Base-by-base conservation (phyloP, 1,140 invertebrate genomes). In the Centruroides vittatus region DNA sequence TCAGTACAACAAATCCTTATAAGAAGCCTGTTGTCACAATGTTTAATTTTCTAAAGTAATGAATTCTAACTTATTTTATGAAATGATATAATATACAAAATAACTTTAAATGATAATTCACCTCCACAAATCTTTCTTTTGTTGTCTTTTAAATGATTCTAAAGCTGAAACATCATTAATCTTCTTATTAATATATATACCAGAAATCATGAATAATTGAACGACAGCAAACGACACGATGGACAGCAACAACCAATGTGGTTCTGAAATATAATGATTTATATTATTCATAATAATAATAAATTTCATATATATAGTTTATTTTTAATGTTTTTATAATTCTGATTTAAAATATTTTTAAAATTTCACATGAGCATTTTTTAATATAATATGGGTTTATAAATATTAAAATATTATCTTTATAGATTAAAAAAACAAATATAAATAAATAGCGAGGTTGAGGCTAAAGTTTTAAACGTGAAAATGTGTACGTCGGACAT, bases 161-260 rank as follows among this genome's bases (percentile, higher is more conserved):
- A 73, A 67, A 57, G 72, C 73, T 64, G 71, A 70, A 49, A 77
- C 74, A 66, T 73, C 74, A 68, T 75, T 78, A 10, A 74, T 71
- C 53, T 74, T 71, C 13, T 74, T 72, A 12, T 76, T 78, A n/a
- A 80, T 74, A 67, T 76, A 78, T 36, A 79, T 71, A 13, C 76
- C 78, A 58, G 78, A 75, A 35, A 77, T 67, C 47, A 74, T 70
- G 69, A 79, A 79, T 8, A 79, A 60, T 68, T 79, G 78, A n/a
- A 79, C 78, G 11, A 76, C 70, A 5, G 77, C 67, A 60, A 79
- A 75, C 67, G 79, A 78, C 11, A 75, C 76, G 41, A 72, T 71
- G 35, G 79, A 79, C 47, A 80, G 66, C 68, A 78, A 73, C 51
- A 79, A 60, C 78, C 78, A 80, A 63, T 79, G 78, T 3, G 78